A percentile compares a stretch with the other conserved stretches of the same genome.
These are phyloP conservation scores for Arizona elegans DNA, from an alignment of 2,113 vertebrate species.

Conservation along the genomic window DNA sequence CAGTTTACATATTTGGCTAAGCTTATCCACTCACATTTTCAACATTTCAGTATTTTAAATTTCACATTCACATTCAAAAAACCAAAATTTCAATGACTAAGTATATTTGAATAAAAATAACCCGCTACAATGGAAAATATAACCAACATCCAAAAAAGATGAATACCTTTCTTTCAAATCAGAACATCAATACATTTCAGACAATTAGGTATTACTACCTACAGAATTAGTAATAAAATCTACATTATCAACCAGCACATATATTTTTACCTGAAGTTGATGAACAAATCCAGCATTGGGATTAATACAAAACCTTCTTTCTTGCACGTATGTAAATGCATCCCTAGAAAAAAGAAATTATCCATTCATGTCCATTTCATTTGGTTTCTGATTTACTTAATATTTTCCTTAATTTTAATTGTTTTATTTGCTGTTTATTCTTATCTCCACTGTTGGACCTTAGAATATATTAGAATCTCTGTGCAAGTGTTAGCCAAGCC, in stretches of 20 bases:
- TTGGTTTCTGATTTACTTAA: background rate
- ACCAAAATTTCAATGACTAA: background rate
- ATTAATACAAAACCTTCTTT: constrained; percentile 99
- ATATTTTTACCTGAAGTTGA: constrained; percentile 87
- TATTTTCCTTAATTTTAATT: background rate
- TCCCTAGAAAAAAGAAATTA: constrained; percentile 75
- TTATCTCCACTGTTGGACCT: background rate
- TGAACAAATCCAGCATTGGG: constrained; percentile 98
- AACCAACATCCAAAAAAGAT: background rate
- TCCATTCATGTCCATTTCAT: background rate
- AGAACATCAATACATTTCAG: background rate
- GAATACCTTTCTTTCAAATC: background rate
- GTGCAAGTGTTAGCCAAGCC: background rate
- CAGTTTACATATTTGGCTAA: background rate
- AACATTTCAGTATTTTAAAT: background rate
- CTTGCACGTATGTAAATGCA: constrained; percentile 96
- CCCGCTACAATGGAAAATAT: background rate
- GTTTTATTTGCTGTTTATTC: background rate
- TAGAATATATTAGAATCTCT: background rate
- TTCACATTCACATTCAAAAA: background rate
- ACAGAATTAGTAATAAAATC: background rate
- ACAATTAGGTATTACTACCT: background rate
- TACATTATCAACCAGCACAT: background rate
- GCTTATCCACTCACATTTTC: background rate
- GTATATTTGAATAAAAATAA: background rate